phyloP scores from a whole-genome alignment of 2,113 vertebrate genomes.

The Myotis lucifugus region DNA sequence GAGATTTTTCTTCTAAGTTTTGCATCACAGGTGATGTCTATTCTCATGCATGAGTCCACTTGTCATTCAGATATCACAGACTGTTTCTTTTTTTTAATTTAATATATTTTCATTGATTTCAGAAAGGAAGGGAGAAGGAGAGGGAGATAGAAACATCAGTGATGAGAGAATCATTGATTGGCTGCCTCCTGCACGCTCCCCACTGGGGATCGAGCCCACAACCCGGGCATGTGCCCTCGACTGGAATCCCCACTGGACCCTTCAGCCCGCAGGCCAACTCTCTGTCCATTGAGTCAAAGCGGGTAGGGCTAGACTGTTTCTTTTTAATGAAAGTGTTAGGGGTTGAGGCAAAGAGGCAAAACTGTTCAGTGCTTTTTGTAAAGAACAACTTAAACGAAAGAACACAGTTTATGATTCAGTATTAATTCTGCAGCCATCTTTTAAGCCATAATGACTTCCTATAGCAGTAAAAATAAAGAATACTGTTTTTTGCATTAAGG shows the following conservation, averaged over 20 bases:
- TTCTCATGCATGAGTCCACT: not conserved
- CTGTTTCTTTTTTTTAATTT: not conserved
- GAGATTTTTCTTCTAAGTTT: not conserved
- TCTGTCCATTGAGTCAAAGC: no score
- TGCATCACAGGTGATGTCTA: not conserved
- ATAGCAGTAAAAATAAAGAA: not conserved
- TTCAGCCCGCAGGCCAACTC: no score
- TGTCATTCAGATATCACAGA: not conserved
- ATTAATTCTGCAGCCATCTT: not conserved
- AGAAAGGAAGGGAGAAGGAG: no score
- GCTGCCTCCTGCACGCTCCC: no score
- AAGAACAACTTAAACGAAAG: not conserved
- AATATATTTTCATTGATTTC: no score
- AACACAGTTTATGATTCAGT: not conserved
- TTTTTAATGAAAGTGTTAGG: not conserved
- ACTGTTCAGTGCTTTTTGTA: not conserved
- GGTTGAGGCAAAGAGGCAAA: not conserved
- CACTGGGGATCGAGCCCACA: no score
- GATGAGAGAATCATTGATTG: no score
- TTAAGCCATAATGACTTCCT: not conserved
- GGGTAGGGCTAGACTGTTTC: not conserved
- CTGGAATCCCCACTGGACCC: no score
- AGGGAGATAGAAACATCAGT: no score
- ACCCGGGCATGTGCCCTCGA: no score
- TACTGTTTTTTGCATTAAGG: not conserved